Conservation (phyloP, 2,113 vertebrate genomes). For the Zosterops japonicus region DNA sequence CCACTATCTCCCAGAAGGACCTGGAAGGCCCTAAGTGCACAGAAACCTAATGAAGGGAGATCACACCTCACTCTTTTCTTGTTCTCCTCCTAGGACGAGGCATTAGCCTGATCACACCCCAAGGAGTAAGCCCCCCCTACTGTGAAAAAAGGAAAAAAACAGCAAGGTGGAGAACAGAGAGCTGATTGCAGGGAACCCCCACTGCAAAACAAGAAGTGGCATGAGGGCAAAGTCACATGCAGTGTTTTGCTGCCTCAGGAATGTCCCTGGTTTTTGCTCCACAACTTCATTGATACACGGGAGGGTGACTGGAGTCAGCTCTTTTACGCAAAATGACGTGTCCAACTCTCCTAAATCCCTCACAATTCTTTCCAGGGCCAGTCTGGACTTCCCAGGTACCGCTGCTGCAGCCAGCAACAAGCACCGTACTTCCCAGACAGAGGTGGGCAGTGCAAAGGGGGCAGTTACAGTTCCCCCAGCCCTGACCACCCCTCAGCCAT, state of each 20-base stretch:
- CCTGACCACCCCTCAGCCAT: background rate
- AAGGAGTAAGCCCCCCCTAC: background rate
- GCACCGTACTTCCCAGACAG: background rate
- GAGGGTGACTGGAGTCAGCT: background rate
- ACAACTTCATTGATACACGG: background rate
- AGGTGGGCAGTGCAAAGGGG: rapidly evolving
- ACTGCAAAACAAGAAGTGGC: constrained; percentile 32
- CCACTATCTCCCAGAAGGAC: background rate
- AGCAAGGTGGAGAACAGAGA: background rate
- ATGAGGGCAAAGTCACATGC: background rate
- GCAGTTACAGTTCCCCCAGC: background rate
- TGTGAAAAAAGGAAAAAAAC: background rate
- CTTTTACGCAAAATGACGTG: background rate
- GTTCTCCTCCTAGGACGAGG: background rate
- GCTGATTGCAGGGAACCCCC: background rate
- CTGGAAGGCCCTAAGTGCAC: background rate
- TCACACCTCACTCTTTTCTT: background rate
- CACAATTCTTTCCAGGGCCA: background rate
- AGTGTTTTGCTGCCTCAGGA: background rate
- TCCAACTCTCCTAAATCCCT: background rate
- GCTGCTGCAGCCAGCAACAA: background rate
- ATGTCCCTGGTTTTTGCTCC: constrained; percentile 9
- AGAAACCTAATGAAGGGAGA: background rate
- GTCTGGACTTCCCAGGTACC: background rate
- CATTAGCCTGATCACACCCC: background rate